Evolutionary conservation across 2,888 invertebrate genomes (phyloP), one percentile per base, ranked within the genome.

Genomic region (Dione vanillae): DNA sequence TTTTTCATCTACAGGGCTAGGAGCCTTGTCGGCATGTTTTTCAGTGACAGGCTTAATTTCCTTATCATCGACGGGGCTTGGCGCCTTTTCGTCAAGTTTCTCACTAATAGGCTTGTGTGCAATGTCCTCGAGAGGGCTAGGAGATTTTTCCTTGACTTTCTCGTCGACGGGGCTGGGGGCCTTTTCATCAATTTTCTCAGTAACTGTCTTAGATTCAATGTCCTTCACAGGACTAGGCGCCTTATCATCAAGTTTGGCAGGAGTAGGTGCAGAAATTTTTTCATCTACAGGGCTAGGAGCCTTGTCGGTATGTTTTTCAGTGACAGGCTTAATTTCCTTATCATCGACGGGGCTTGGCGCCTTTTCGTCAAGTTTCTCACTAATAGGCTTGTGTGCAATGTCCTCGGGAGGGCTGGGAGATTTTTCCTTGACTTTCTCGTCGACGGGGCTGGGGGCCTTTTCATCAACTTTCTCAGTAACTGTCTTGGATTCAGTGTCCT

Each of bases 1-100:
- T 27, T 27, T 62, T 35, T 76, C 74, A 51, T 73, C 61, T 0
- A 69, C 67, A 35, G 77, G 72, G 37, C 73, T 74, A 19, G 59
- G 74, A 12, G 27, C 71, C 37, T 76, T 70, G 16, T 58, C 76
- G 40, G 64, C 65, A 11, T 43, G 19, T 35, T 54, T 69, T 20
- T 51, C 51, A 1, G 49, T 12, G 1, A 20, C 75, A 1, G 27
- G 19, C 20, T 35, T 49, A n/a, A 73, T 72, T 9, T 74, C 65
- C 1, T 35, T 20, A 0, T 56, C 27, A 19, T 76, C 73, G 0
- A 66, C 68, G 7, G 69, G 71, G 27, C 74, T 78, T 0, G 67
- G 62, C 7, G 27, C 43, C 12, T 73, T 77, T 0, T 77, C 73
- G 1, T 65, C 49, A 0, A 56, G 52, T 27, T 73, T 74, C 47